Evolutionary conservation across 2,113 vertebrate species (phyloP), one percentile per base, ranked within the genome.

Genomic region (Sisor rabdophorus): DNA sequence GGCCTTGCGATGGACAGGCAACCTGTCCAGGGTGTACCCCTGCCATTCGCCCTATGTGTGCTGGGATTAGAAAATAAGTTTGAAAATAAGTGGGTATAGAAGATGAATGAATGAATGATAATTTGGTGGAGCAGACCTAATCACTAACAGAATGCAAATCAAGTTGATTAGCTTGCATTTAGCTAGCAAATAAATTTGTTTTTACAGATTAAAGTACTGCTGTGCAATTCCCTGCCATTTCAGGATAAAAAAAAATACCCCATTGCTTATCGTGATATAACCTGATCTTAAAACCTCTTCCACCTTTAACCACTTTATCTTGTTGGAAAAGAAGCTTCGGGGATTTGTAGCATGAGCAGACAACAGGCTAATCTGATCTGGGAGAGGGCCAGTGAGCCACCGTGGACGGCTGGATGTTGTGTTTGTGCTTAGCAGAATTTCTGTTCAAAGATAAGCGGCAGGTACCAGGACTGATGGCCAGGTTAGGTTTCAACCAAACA

Each of bases 401-500:
- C 44, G 15, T 2, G 2, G 13, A 67, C 19, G 16, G 16, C 32
- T 71, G 80, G 76, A 71, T 78, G 78, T 79, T 83, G 77, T 71
- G 32, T 75, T 75, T 73, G 17, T 1, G 30, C 32, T 56, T 36
- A 61, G 53, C 65, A 58, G 32, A 32, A 61, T 73, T 79, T 73
- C 55, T 11, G 48, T 47, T 30, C 16, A 63, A 32, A 76, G 68
- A 79, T 75, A 79, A 76, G 28, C 40, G 50, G 24, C 26, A 28
- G 19, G 55, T 53, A 84, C 76, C 82, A 73, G 81, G 55, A 16
- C 56, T 82, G 83, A 80, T 50, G 56, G 54, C 77, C 59, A 13
- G 55, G 73, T 71, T 55, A 82, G 76, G 58, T 77, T 77, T 82
- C 85, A 76, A 78, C 81, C 84, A 88, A 89, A 89, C 75, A 87